Percentiles rank a stretch among this genome's conserved stretches.
Evolutionary conservation across 2,888 invertebrate species (phyloP).

Genomic region (Unio delphinus): DNA sequence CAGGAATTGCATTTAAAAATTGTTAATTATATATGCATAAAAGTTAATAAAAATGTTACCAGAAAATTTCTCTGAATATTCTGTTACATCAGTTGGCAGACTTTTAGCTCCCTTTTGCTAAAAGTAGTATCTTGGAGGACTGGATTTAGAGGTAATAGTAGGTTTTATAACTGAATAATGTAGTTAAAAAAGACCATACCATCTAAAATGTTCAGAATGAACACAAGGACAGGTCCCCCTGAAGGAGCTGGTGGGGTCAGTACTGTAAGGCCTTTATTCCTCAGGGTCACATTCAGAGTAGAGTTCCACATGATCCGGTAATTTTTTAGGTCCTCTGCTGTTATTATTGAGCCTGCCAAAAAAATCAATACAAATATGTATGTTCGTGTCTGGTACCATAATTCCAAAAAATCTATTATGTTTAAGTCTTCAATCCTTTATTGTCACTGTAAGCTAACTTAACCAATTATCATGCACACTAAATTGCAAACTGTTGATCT

Average conservation of each 20-base stretch:
- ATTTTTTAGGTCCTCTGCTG: conserved; percentile 23
- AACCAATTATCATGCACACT: too few relatives aligned
- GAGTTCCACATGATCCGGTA: conserved; percentile 19
- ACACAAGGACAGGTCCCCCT: conserved; percentile 57
- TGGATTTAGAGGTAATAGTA: too few relatives aligned
- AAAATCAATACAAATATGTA: conserved; percentile 3
- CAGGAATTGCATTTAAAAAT: too few relatives aligned
- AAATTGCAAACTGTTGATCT: too few relatives aligned
- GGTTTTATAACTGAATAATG: too few relatives aligned
- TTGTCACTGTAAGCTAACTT: background rate
- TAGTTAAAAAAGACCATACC: conserved; percentile 37
- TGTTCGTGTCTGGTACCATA: background rate
- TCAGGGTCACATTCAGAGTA: conserved; percentile 33
- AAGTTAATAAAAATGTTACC: too few relatives aligned
- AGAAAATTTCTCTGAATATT: too few relatives aligned
- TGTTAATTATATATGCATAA: too few relatives aligned
- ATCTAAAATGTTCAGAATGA: conserved; percentile 64
- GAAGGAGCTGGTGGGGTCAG: conserved; percentile 54
- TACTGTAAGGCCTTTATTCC: conserved; percentile 33
- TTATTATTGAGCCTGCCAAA: conserved; percentile 52
- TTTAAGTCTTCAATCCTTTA: background rate
- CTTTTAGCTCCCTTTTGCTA: too few relatives aligned
- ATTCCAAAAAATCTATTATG: background rate
- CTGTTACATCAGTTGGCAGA: too few relatives aligned
- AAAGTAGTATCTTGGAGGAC: too few relatives aligned